Evolutionary conservation across 2,888 invertebrate species (phyloP), one percentile per base, ranked within the genome.

Genomic region (Sicus ferrugineus): DNA sequence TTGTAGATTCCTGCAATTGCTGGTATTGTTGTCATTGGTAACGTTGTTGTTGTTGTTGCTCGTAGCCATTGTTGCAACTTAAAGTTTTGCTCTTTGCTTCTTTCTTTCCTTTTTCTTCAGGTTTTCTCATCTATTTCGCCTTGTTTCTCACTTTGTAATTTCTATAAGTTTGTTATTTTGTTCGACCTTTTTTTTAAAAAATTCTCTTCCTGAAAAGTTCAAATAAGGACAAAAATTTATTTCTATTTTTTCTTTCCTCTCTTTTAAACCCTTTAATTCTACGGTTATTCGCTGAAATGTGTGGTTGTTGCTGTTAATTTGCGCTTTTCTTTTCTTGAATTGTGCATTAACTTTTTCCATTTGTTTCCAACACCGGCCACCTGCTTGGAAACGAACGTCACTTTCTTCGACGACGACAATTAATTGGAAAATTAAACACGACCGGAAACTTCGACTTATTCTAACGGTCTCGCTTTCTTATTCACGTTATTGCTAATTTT

Each of bases 371-470:
- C n/a, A n/a, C n/a, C n/a, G n/a, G n/a, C n/a, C n/a, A n/a, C n/a
- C n/a, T n/a, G n/a, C n/a, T n/a, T 11, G 72, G 70, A 70, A 70
- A 73, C 73, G 68, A 72, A 72, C 70, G 70, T 75, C 75, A 73
- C 34, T 38, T 46, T 58, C 58, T 7, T 28, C 26, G 46, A 48
- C 72, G 70, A 70, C 67, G 69, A 73, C 75, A 74, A 74, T 75
- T 75, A 74, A 74, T 74, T 74, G 72, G 72, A 75, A 75, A 75
- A 74, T 73, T 72, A 71, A 74, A 71, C 74, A 73, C 74, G 74
- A 74, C 72, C 70, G 74, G 73, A 70, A 70, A 66, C 69, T 73
- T 70, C 73, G 54, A 70, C 69, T 76, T 71, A 72, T 73, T 77
- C 70, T 73, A 78, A 75, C 74, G 72, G 72, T 63, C 76, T 56